A percentile compares a stretch with the other conserved stretches of the same genome.
Evolutionary conservation across 2,113 vertebrate genomes (phyloP).

Genomic region (Motacilla tschutschensis): DNA sequence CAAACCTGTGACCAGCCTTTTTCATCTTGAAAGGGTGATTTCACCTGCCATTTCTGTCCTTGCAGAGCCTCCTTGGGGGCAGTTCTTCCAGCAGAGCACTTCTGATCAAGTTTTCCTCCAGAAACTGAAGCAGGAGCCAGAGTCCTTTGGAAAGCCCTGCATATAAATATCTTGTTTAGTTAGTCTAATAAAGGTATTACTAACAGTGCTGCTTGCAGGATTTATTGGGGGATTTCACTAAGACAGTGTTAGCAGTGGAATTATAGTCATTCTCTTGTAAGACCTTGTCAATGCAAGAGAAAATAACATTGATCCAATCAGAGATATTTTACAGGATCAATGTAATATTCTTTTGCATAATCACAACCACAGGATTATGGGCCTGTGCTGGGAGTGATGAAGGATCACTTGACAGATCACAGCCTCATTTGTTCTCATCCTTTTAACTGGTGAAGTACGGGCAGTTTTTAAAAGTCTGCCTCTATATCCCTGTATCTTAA

Average conservation of each 20-base stretch:
- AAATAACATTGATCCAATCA: conserved; percentile 68
- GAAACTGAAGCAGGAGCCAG: conserved; percentile 17
- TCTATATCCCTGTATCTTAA: neutral
- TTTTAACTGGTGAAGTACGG: conserved; percentile 18
- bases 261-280: conserved; percentile 66
- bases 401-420: conserved; percentile 46
- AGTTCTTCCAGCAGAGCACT: neutral
- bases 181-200: conserved; percentile 70
- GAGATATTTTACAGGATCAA: conserved; percentile 64
- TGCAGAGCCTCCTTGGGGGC: neutral
- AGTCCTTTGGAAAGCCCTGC: conserved; percentile 25
- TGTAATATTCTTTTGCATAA: conserved; percentile 64
- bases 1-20: neutral
- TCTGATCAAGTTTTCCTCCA: neutral
- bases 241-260: conserved; percentile 67
- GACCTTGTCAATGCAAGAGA: conserved; percentile 57
- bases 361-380: conserved; percentile 45
- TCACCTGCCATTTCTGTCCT: neutral
- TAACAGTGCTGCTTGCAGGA: conserved; percentile 70
- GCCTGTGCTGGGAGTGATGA: conserved; percentile 28
- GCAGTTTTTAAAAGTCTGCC: neutral
- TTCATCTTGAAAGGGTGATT: neutral
- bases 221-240: conserved; percentile 74
- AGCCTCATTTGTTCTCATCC: conserved; percentile 29
- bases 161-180: conserved; percentile 68